Percentiles rank a stretch among this genome's conserved stretches.
phyloP scores from a whole-genome alignment of 1,140 invertebrate genomes.

The Calycopis cecrops region DNA sequence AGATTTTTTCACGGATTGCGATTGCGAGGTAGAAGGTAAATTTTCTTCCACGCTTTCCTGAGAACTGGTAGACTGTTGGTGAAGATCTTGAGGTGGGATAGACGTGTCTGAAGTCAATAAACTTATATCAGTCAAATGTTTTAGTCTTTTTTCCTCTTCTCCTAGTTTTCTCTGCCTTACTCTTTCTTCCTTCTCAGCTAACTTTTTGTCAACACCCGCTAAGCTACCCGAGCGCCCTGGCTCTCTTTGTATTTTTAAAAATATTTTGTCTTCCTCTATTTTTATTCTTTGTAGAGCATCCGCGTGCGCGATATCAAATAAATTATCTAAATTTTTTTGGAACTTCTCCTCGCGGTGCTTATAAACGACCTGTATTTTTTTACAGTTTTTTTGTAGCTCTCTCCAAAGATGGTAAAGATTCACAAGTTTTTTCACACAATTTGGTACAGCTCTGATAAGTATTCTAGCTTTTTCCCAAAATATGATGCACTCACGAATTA shows the following conservation, averaged over 20 bases:
- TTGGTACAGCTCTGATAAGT: background rate
- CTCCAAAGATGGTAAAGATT: background rate
- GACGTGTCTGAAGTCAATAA: too few relatives aligned
- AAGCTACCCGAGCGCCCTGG: constrained; percentile 27
- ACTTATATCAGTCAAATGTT: background rate
- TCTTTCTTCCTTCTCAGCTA: constrained; percentile 42
- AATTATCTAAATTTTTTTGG: too few relatives aligned
- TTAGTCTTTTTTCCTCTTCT: background rate
- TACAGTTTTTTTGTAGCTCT: background rate
- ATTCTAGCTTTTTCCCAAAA: constrained; percentile 7
- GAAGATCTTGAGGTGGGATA: too few relatives aligned
- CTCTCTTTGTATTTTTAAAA: constrained; percentile 36
- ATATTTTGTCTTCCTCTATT: constrained; percentile 35
- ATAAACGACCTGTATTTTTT: too few relatives aligned
- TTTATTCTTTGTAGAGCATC: constrained; percentile 9
- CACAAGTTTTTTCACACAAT: constrained; percentile 3
- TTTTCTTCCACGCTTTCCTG: too few relatives aligned
- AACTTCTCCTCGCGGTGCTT: too few relatives aligned
- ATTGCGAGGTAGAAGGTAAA: too few relatives aligned
- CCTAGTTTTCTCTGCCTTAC: constrained; percentile 1
- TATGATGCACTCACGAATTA: constrained; percentile 7
- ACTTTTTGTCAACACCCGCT: constrained; percentile 35
- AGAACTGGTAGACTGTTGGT: too few relatives aligned
- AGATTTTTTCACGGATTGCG: too few relatives aligned
- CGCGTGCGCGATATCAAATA: too few relatives aligned